These are phyloP conservation scores for Misgurnus mizolepis DNA, from an alignment of 2,113 vertebrate species.

Conservation along the genomic window DNA sequence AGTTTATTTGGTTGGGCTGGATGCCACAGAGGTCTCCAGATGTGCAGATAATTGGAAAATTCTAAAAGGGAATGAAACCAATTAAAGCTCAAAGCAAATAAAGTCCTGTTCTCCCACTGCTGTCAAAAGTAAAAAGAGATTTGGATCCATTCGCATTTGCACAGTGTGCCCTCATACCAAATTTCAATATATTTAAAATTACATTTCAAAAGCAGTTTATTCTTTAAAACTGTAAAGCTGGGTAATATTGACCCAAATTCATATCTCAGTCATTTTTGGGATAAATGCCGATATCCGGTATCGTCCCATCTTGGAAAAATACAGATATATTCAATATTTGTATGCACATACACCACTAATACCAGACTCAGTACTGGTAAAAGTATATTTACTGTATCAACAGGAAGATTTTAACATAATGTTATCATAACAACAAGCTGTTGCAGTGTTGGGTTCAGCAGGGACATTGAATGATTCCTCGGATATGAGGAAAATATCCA, in stretches of 20 bases:
- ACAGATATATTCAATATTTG: too few relatives aligned
- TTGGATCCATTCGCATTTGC: neutral
- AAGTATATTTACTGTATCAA: too few relatives aligned
- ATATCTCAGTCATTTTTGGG: too few relatives aligned
- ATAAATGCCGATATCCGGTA: too few relatives aligned
- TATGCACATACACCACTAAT: too few relatives aligned
- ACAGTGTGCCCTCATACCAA: neutral
- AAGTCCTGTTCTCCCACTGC: slow-evolving; percentile 24
- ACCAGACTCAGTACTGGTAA: too few relatives aligned
- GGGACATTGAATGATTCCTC: slow-evolving; percentile 11
- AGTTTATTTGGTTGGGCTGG: slow-evolving; percentile 19
- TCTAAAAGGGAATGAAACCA: slow-evolving; percentile 51
- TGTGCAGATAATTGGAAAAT: slow-evolving; percentile 59
- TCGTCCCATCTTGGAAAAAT: too few relatives aligned
- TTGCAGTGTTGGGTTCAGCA: slow-evolving; percentile 3
- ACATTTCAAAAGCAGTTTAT: neutral
- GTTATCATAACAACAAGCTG: neutral
- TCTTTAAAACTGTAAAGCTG: neutral
- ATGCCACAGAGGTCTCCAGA: slow-evolving; percentile 50
- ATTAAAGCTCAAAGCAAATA: slow-evolving; percentile 39
- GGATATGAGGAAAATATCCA: neutral
- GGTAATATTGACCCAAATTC: too few relatives aligned
- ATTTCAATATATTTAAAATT: neutral
- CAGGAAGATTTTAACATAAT: too few relatives aligned
- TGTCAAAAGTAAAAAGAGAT: neutral